These are phyloP conservation scores for Myotis vivesi DNA, from an alignment of 2,797 vertebrate genomes.

Conservation along the genomic window DNA sequence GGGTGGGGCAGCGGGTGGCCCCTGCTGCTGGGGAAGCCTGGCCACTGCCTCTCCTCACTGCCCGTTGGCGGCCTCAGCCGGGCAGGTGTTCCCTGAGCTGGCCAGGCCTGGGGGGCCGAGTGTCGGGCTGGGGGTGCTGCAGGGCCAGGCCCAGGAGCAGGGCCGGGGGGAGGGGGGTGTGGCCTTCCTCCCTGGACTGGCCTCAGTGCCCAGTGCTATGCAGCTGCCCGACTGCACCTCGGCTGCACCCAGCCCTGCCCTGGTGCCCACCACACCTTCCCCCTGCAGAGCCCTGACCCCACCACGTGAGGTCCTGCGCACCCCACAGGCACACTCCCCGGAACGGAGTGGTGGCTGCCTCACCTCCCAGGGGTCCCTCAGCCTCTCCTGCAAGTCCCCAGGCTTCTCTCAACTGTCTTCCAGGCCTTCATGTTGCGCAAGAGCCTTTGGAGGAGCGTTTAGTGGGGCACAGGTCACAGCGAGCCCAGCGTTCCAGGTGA, in stretches of 20 bases:
- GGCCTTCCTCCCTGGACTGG: neutral
- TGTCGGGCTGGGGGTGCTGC: neutral
- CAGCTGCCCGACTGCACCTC: no score
- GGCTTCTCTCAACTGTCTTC: neutral
- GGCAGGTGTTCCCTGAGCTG: neutral
- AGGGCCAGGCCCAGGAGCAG: neutral
- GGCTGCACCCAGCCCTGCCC: no score
- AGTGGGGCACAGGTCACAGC: neutral
- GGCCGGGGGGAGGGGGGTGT: neutral
- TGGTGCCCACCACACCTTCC: neutral
- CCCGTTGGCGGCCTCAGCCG: neutral
- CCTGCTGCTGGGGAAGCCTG: no score
- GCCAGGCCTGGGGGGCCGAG: neutral
- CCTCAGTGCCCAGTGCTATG: neutral
- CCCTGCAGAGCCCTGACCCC: neutral
- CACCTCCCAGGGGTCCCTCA: fast-evolving
- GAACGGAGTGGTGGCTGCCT: neutral
- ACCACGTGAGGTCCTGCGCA: neutral
- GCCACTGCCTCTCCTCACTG: neutral
- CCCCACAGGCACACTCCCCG: neutral
- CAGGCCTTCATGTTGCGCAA: neutral
- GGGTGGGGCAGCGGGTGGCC: neutral
- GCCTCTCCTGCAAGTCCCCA: neutral
- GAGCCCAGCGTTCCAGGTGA: neutral
- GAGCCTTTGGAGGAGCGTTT: neutral